Evolutionary conservation across 64 coral and sea anemone species (phyloP).

Genomic region (Acropora tenuis): DNA sequence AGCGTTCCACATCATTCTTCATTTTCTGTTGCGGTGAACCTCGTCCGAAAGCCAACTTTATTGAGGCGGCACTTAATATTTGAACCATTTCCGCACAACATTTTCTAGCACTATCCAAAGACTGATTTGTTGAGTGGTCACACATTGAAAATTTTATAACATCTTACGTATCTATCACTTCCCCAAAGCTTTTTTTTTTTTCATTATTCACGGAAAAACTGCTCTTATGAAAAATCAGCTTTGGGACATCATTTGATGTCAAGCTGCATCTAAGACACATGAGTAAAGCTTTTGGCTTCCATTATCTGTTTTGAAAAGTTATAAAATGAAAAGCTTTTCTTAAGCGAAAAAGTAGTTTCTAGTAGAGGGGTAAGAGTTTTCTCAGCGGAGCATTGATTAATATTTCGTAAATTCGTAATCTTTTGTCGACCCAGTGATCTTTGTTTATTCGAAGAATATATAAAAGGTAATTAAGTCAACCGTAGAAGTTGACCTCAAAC

Average conservation of each 20-base stretch:
- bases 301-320: too few relatives aligned
- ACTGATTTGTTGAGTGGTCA: neutral
- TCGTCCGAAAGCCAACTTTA: neutral
- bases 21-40: neutral
- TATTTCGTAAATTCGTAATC: neutral
- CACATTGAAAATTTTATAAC: neutral
- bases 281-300: too few relatives aligned
- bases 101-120: neutral
- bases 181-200: too few relatives aligned
- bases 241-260: too few relatives aligned
- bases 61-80: neutral
- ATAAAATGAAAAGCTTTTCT: too few relatives aligned
- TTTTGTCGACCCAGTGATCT: neutral
- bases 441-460: neutral
- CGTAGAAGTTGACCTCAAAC: conserved; percentile 9
- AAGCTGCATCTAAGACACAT: too few relatives aligned
- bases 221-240: too few relatives aligned
- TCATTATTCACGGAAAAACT: too few relatives aligned
- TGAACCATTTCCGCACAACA: neutral
- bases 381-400: neutral
- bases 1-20: neutral
- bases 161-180: neutral
- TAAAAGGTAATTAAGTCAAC: conserved; percentile 24
- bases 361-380: neutral
- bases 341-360: too few relatives aligned